These are phyloP conservation scores for Malaclemys terrapin DNA, from an alignment of 2,113 vertebrate genomes.

Conservation along the genomic window DNA sequence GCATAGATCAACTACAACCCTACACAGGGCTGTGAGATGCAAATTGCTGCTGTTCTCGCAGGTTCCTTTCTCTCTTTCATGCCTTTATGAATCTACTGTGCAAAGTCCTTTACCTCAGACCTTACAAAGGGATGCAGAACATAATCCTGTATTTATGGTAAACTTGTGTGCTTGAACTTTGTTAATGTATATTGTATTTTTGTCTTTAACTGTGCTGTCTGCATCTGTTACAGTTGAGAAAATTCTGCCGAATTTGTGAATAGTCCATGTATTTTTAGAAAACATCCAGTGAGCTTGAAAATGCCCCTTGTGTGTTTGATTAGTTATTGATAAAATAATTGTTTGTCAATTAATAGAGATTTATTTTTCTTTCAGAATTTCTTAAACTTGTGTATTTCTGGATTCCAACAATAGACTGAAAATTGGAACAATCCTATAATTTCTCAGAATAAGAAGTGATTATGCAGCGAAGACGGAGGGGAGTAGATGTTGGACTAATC, in stretches of 20 bases:
- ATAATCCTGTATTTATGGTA: background rate
- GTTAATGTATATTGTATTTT: background rate
- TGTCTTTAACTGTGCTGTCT: background rate
- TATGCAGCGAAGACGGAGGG: conserved; percentile 82
- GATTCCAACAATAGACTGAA: background rate
- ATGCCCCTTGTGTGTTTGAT: background rate
- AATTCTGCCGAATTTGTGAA: background rate
- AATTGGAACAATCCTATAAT: accelerated
- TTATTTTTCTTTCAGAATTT: conserved; percentile 71
- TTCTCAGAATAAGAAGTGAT: background rate
- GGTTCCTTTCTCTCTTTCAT: background rate
- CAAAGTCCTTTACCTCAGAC: background rate
- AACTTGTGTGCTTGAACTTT: background rate
- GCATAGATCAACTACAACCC: background rate
- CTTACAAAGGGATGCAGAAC: background rate
- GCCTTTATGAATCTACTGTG: background rate
- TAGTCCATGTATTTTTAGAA: background rate
- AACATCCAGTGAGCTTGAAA: background rate
- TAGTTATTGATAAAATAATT: background rate
- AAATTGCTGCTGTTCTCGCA: background rate
- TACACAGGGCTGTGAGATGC: background rate
- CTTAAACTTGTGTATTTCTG: background rate
- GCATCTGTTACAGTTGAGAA: background rate
- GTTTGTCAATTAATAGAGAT: background rate
- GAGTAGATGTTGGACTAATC: conserved; percentile 83